These are phyloP conservation scores for Triplophysa tibetana DNA, from an alignment of 2,113 vertebrate species.

Conservation along the genomic window DNA sequence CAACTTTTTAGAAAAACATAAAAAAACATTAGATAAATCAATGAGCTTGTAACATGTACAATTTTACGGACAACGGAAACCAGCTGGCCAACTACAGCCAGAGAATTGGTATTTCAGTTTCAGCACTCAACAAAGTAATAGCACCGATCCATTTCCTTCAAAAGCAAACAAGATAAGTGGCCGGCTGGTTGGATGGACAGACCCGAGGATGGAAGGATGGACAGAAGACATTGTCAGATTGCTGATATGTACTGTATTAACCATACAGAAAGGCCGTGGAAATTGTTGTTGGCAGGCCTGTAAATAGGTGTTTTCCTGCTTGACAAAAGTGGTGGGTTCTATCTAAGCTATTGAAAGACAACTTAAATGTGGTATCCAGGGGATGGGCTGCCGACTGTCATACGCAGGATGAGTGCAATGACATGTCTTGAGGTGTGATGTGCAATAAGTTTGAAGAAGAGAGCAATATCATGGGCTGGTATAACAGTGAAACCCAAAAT, in stretches of 20 bases:
- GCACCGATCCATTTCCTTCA: conserved; percentile 61
- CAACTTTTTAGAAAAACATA: conserved; percentile 2
- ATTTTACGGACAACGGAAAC: not conserved
- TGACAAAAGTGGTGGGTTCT: conserved; percentile 56
- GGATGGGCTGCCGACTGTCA: conserved; percentile 29
- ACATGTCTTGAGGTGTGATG: not conserved
- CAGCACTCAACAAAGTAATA: conserved; percentile 33
- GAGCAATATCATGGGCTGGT: too few relatives aligned
- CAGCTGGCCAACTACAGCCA: conserved; percentile 17
- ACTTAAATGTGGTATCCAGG: conserved; percentile 33
- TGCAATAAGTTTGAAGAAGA: too few relatives aligned
- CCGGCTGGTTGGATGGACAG: not conserved
- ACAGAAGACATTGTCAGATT: conserved; percentile 57
- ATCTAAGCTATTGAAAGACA: conserved; percentile 26
- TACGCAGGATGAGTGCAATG: conserved; percentile 1
- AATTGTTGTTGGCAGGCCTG: conserved; percentile 69
- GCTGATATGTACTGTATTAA: conserved; percentile 67
- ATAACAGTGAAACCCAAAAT: too few relatives aligned
- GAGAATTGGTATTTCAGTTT: conserved; percentile 21
- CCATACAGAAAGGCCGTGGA: conserved; percentile 56
- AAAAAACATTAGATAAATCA: conserved; percentile 12
- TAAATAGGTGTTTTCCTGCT: conserved; percentile 69
- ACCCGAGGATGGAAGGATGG: conserved; percentile 48
- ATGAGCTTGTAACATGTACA: conserved; percentile 1
- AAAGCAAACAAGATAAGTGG: conserved; percentile 51